A percentile compares a stretch with the other conserved stretches of the same genome.
These are phyloP conservation scores for Drosophila bocki DNA, from an alignment of 1,140 invertebrate species.

Conservation along the genomic window DNA sequence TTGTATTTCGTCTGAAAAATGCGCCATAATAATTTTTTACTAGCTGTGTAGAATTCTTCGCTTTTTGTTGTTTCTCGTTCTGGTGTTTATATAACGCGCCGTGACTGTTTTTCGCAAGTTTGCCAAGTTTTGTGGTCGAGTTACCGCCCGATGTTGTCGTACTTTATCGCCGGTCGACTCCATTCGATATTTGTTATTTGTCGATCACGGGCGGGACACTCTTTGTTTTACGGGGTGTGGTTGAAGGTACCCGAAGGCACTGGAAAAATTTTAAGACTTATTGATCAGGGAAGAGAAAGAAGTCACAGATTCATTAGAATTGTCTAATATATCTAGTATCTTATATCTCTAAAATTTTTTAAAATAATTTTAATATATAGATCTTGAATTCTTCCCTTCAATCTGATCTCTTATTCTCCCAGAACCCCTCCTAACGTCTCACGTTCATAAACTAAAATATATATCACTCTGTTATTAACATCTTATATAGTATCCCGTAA, in stretches of 20 bases:
- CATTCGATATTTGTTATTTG: conserved; percentile 57
- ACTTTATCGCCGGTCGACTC: conserved; percentile 35
- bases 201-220: conserved; percentile 50
- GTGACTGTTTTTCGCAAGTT: conserved; percentile 79
- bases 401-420: not conserved
- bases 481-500: not conserved
- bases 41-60: conserved; percentile 52
- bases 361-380: not conserved
- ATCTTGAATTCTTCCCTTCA: no score
- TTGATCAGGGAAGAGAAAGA: not conserved
- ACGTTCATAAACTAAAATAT: no score
- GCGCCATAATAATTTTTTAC: conserved; percentile 53
- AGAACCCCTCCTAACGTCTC: no score
- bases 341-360: not conserved
- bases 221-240: conserved; percentile 62
- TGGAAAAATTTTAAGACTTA: not conserved
- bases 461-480: not conserved
- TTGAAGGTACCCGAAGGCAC: conserved; percentile 17
- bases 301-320: no score
- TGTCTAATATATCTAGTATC: no score
- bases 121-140: conserved; percentile 50
- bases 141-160: conserved; percentile 36
- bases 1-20: conserved; percentile 68
- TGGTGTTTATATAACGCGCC: conserved; percentile 57
- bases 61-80: conserved; percentile 19